Evolutionary conservation across 2,113 vertebrate species (phyloP).

Genomic region (Cygnus atratus): DNA sequence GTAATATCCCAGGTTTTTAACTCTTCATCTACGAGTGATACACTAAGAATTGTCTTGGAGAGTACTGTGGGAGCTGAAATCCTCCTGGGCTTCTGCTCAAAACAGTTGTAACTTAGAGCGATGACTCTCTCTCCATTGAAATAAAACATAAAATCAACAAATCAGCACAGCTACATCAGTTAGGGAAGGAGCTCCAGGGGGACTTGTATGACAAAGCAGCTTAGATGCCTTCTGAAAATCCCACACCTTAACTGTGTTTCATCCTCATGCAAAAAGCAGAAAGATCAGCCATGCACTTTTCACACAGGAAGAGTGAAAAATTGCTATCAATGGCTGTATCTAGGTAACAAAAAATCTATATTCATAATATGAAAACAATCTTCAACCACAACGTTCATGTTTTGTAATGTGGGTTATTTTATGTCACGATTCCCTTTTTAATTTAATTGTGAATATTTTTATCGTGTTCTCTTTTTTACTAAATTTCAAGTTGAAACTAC

Average conservation of each 20-base stretch:
- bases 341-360: conserved; percentile 18
- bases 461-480: neutral
- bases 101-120: neutral
- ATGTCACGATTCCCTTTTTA: neutral
- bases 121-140: neutral
- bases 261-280: neutral
- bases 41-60: neutral
- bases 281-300: neutral
- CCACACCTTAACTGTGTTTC: neutral
- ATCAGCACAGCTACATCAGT: neutral
- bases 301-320: neutral
- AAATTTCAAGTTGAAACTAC: neutral
- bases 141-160: neutral
- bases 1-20: neutral
- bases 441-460: neutral
- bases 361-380: neutral
- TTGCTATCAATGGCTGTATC: neutral
- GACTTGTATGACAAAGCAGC: neutral
- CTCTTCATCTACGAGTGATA: neutral
- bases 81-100: neutral
- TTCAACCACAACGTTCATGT: neutral
- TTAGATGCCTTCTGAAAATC: conserved; percentile 4
- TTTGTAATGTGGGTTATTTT: neutral
- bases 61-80: neutral
- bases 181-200: neutral